phyloP scores from a whole-genome alignment of 2,113 vertebrate genomes.

The Aplodontia rufa region DNA sequence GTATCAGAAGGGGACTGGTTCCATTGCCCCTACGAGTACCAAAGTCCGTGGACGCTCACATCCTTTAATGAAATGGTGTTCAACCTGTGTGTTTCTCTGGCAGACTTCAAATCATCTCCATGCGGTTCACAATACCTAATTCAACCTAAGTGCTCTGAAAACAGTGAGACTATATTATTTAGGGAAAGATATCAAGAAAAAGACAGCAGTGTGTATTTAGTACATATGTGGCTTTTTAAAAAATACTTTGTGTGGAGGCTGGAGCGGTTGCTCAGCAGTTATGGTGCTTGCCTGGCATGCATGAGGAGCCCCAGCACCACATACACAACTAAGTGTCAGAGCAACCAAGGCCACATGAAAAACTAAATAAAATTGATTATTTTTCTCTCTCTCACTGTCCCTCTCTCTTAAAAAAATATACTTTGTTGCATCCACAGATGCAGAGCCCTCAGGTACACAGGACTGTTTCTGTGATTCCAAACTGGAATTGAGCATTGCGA shows the following conservation, averaged over 20 bases:
- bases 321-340: too few species aligned
- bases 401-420: too few species aligned
- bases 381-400: too few species aligned
- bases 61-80: rapidly evolving
- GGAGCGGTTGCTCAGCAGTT: too few species aligned
- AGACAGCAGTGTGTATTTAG: not conserved
- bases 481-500: not conserved
- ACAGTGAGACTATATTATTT: not conserved
- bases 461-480: not conserved
- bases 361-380: too few species aligned
- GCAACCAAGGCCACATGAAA: too few species aligned
- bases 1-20: not conserved
- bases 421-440: not conserved
- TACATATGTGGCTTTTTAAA: not conserved
- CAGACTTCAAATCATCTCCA: not conserved
- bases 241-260: too few species aligned
- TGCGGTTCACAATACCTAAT: rapidly evolving
- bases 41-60: not conserved
- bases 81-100: rapidly evolving
- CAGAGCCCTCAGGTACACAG: not conserved
- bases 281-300: too few species aligned
- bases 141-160: too few species aligned
- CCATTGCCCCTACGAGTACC: not conserved
- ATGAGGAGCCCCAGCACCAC: too few species aligned
- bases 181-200: not conserved